Conservation (phyloP, 2,888 invertebrate genomes). For the Eristalinus sepulchralis region DNA sequence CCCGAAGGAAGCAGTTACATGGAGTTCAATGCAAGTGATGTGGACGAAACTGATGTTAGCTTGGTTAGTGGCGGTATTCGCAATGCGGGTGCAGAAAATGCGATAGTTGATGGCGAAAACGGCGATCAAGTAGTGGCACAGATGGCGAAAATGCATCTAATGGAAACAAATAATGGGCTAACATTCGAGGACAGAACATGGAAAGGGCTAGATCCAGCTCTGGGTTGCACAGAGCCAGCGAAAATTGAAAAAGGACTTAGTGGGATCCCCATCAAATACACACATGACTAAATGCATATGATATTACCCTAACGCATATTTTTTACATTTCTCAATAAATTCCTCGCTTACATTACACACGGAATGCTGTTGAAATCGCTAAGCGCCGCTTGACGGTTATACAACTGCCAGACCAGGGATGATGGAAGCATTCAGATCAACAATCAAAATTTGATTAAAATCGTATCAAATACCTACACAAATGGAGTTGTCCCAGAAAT, state of each 20-base stretch:
- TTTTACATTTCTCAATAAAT: conserved; percentile 48
- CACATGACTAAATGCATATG: conserved; percentile 75
- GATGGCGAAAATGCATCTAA: conserved; percentile 75
- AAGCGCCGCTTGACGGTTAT: too few relatives aligned
- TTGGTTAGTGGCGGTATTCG: conserved; percentile 88
- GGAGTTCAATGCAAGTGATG: conserved; percentile 81
- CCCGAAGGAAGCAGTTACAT: conserved; percentile 84
- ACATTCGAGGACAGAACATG: conserved; percentile 85
- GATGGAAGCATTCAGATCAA: too few relatives aligned
- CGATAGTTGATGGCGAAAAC: conserved; percentile 60
- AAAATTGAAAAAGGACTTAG: conserved; percentile 86
- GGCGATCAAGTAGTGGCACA: conserved; percentile 77
- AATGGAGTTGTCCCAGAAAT: too few relatives aligned
- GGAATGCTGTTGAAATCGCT: background rate
- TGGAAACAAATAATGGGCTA: conserved; percentile 76
- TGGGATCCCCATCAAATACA: conserved; percentile 89
- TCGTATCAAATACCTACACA: too few relatives aligned
- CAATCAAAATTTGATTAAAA: too few relatives aligned
- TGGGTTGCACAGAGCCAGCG: conserved; percentile 88
- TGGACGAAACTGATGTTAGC: conserved; percentile 85
- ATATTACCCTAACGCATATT: background rate
- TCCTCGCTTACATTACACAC: conserved; percentile 18
- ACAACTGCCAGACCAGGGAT: too few relatives aligned
- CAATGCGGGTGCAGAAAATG: conserved; percentile 56
- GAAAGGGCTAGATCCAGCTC: conserved; percentile 92